Evolutionary conservation across 1,140 invertebrate species (phyloP).

Genomic region (Ostrea edulis): DNA sequence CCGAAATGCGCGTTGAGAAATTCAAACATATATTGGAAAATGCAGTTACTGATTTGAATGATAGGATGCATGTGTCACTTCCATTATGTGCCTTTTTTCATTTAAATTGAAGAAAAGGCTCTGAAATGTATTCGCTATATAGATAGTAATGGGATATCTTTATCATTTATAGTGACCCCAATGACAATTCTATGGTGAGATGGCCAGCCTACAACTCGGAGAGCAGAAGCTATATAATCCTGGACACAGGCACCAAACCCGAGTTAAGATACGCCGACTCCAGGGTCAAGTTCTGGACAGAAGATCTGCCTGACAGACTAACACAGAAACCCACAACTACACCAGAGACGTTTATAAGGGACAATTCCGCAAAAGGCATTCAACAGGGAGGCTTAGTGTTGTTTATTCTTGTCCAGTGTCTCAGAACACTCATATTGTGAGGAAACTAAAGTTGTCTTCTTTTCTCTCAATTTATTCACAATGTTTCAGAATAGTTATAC

Average conservation of each 20-base stretch:
- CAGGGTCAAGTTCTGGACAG: neutral
- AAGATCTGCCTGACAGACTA: neutral
- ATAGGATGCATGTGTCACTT: too few relatives aligned
- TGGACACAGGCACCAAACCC: neutral
- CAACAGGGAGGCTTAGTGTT: neutral
- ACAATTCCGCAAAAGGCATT: neutral
- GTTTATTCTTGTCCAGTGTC: neutral
- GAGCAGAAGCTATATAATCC: neutral
- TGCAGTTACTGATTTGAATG: too few relatives aligned
- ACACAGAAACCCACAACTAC: neutral
- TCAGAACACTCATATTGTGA: neutral
- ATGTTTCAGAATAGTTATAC: too few relatives aligned
- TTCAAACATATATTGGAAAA: too few relatives aligned
- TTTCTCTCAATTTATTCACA: too few relatives aligned
- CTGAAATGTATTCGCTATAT: neutral
- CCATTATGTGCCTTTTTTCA: too few relatives aligned
- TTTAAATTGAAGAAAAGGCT: neutral
- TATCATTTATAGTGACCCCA: neutral
- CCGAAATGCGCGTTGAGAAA: too few relatives aligned
- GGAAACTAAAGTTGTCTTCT: too few relatives aligned
- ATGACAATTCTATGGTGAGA: slow-evolving; percentile 8
- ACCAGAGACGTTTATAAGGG: neutral
- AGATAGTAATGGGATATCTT: too few relatives aligned
- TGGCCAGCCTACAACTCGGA: neutral
- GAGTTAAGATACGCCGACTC: neutral